phyloP scores from a whole-genome alignment of 2,113 vertebrate species.

The Burhinus oedicnemus region DNA sequence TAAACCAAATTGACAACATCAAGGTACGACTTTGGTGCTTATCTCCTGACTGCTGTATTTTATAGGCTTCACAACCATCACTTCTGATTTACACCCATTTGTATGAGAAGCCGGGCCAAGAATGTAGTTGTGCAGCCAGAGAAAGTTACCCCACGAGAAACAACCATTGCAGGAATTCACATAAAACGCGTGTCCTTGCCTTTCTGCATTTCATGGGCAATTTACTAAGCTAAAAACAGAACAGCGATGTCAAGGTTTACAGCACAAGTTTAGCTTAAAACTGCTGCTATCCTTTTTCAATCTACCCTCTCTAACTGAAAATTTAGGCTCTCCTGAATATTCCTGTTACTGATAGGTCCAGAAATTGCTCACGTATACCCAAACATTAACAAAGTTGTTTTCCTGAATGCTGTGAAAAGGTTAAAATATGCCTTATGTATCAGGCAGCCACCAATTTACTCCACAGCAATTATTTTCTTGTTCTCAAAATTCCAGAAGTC shows the following conservation, averaged over 20 bases:
- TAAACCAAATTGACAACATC: not conserved
- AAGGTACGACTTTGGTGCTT: not conserved
- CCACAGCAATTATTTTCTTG: not conserved
- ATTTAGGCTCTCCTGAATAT: not conserved
- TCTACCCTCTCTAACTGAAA: not conserved
- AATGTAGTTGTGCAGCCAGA: not conserved
- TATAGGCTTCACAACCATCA: not conserved
- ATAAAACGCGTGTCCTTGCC: not conserved
- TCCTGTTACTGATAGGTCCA: not conserved
- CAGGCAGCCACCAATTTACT: not conserved
- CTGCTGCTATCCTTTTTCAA: not conserved
- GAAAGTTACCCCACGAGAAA: not conserved
- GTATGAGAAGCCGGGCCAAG: not conserved
- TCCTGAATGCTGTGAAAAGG: not conserved
- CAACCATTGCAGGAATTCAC: not conserved
- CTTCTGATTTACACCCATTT: not conserved
- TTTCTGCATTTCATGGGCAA: not conserved
- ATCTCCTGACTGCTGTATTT: not conserved
- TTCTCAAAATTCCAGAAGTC: not conserved
- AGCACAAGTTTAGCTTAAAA: not conserved
- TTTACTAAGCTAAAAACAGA: not conserved
- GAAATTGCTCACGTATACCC: not conserved
- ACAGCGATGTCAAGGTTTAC: not conserved
- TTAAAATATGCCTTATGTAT: not conserved
- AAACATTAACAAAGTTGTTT: not conserved